phyloP scores from a whole-genome alignment of 2,888 invertebrate genomes.

The Acanthosepion pharaonis region DNA sequence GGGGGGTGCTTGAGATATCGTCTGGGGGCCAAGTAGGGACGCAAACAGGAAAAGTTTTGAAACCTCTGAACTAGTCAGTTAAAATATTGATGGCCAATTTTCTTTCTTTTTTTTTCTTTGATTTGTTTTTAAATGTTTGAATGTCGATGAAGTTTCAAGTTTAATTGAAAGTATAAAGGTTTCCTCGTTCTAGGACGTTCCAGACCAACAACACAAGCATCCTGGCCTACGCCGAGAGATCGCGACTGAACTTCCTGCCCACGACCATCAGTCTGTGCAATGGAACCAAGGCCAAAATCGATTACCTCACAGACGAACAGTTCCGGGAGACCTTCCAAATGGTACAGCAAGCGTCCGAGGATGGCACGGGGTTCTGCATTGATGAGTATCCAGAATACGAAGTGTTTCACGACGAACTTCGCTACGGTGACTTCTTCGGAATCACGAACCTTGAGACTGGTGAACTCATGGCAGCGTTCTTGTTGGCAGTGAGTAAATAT shows the following conservation, averaged over 20 bases:
- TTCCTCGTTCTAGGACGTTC: background rate
- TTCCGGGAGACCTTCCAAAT: slow-evolving; percentile 55
- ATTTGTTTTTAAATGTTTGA: background rate
- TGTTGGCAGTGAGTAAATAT: slow-evolving; percentile 56
- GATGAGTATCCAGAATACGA: slow-evolving; percentile 57
- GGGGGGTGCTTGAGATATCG: too few relatives aligned
- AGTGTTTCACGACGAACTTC: slow-evolving; percentile 56
- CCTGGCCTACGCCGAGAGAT: slow-evolving; percentile 49
- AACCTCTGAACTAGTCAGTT: too few relatives aligned
- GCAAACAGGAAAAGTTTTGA: too few relatives aligned
- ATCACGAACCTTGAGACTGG: slow-evolving; percentile 52
- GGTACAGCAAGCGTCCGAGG: slow-evolving; percentile 53
- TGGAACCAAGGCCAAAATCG: slow-evolving; percentile 54
- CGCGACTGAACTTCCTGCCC: slow-evolving; percentile 51
- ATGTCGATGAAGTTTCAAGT: background rate
- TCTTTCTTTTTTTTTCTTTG: background rate
- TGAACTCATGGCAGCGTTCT: slow-evolving; percentile 56
- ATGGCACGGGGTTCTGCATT: slow-evolving; percentile 57
- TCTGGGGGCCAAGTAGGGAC: too few relatives aligned
- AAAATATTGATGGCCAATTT: background rate
- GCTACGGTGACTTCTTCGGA: slow-evolving; percentile 53
- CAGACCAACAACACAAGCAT: slow-evolving; percentile 44
- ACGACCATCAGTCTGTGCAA: slow-evolving; percentile 53
- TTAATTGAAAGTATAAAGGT: background rate
- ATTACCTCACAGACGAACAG: slow-evolving; percentile 56